phyloP scores from a whole-genome alignment of 2,888 invertebrate species.

The Troides aeacus region DNA sequence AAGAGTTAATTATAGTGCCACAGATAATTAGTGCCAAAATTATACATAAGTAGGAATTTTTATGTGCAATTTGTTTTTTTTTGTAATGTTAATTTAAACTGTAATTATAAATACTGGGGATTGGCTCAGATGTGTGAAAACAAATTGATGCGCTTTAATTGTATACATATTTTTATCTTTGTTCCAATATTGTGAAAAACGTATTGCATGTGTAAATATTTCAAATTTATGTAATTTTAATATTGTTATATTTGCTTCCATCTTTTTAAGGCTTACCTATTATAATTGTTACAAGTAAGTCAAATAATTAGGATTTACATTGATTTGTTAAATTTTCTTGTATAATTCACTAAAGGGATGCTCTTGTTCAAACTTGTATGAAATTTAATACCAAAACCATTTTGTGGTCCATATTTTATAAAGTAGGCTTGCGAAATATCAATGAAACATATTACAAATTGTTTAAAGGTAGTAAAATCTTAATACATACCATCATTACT shows the following conservation, averaged over 20 bases:
- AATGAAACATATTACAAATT: slow-evolving; percentile 74
- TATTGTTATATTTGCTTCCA: slow-evolving; percentile 75
- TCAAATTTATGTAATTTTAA: slow-evolving; percentile 63
- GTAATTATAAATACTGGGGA: slow-evolving; percentile 68
- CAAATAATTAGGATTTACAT: slow-evolving; percentile 43
- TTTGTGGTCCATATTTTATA: slow-evolving; percentile 64
- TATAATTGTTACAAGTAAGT: slow-evolving; percentile 64
- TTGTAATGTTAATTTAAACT: slow-evolving; percentile 65
- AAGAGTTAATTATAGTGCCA: slow-evolving; percentile 78
- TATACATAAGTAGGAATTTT: slow-evolving; percentile 75
- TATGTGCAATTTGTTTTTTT: slow-evolving; percentile 76
- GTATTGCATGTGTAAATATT: slow-evolving; percentile 70
- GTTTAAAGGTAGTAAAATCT: slow-evolving; percentile 60
- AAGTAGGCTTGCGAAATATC: slow-evolving; percentile 67
- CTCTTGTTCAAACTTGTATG: slow-evolving; percentile 33
- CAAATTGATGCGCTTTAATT: slow-evolving; percentile 76
- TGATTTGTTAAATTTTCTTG: slow-evolving; percentile 49
- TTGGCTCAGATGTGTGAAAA: slow-evolving; percentile 70
- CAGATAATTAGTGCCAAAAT: slow-evolving; percentile 84
- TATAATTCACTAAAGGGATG: slow-evolving; percentile 34
- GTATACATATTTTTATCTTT: slow-evolving; percentile 58
- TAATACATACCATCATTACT: slow-evolving; percentile 61
- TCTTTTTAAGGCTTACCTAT: slow-evolving; percentile 63
- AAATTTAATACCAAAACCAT: slow-evolving; percentile 32
- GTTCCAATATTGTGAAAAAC: slow-evolving; percentile 57